Evolutionary conservation across 2,888 invertebrate species (phyloP).

Genomic region (Chrysotoxum bicinctum): DNA sequence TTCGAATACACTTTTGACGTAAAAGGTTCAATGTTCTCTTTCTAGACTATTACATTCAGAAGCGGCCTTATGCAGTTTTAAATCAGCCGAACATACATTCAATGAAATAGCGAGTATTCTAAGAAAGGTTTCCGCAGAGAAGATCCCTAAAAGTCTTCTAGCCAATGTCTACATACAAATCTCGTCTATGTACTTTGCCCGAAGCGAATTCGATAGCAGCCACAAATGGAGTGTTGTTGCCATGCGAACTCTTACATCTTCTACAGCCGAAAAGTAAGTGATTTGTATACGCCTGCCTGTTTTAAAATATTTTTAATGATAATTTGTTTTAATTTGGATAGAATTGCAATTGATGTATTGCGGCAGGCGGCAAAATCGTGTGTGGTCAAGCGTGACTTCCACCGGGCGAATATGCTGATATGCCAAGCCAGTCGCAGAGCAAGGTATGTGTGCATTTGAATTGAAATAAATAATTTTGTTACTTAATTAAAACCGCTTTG

Average conservation of each 20-base stretch:
- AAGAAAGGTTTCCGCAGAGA: constrained; percentile 81
- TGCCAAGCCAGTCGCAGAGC: constrained; percentile 88
- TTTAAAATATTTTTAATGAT: too few relatives aligned
- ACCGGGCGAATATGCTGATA: constrained; percentile 90
- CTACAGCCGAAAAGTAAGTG: constrained; percentile 84
- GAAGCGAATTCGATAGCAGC: constrained; percentile 92
- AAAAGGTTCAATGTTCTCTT: not conserved
- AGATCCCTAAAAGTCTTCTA: constrained; percentile 82
- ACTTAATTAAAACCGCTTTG: constrained; percentile 30
- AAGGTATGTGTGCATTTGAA: constrained; percentile 75
- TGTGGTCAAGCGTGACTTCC: constrained; percentile 93
- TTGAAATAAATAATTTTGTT: constrained; percentile 31
- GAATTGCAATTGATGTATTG: constrained; percentile 90
- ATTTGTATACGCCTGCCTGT: not conserved
- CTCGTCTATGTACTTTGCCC: constrained; percentile 90
- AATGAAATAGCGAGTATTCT: constrained; percentile 84
- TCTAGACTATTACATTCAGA: constrained; percentile 91
- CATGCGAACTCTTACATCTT: constrained; percentile 85
- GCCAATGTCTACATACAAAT: constrained; percentile 92
- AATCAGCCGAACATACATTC: constrained; percentile 88
- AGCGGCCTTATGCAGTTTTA: constrained; percentile 90
- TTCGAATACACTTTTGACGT: not conserved
- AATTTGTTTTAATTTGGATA: constrained; percentile 75
- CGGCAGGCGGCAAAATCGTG: constrained; percentile 94
- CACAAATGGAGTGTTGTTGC: constrained; percentile 91